Evolutionary conservation across 2,113 vertebrate genomes (phyloP), one percentile per base, ranked within the genome.

Genomic region (Acrocephalus arundinaceus): DNA sequence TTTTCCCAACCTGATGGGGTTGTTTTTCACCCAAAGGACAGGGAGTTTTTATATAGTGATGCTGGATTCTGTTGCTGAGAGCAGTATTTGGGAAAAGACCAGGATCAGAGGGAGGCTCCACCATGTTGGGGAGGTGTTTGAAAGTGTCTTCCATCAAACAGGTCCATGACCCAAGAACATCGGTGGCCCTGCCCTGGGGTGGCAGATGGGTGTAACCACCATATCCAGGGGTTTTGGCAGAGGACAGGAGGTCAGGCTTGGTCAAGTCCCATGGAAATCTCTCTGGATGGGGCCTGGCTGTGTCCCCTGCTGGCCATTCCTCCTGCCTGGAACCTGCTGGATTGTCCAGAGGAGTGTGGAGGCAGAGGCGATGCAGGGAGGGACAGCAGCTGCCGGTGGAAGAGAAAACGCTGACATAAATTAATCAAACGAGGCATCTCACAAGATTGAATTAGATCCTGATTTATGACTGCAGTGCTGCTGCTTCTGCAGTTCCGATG

Each of bases 361-460:
- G 61, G 73, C 68, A 90, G 76, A 71, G 95, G 93, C 3, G 55
- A 82, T 52, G 66, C 55, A 22, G 77, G 89, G 94, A 96, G 92
- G 96, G 85, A 68, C 20, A 41, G 81, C 85, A 95, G 90, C 71
- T 19, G 23, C 67, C 31, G 82, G 91, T 87, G 90, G 92, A 91
- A 83, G 6, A 31, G 94, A 97, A 97, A 97, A 92, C 12, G 94
- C 96, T 97, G 97, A 97, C 97, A 97, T 98, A 98, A 98, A 98
- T 98, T 97, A 98, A 98, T 98, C 97, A 98, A 97, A 98, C 55
- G 17, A 97, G 97, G 97, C 97, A 96, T 95, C 97, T 97, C 76
- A 30, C 94, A 96, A 97, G 97, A 98, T 98, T 97, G 98, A 98
- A 98, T 98, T 98, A 98, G 96, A 87, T 97, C 95, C 97, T 98